Base-by-base conservation (phyloP, 2,113 vertebrate genomes). In the Alexandromys fortis region DNA sequence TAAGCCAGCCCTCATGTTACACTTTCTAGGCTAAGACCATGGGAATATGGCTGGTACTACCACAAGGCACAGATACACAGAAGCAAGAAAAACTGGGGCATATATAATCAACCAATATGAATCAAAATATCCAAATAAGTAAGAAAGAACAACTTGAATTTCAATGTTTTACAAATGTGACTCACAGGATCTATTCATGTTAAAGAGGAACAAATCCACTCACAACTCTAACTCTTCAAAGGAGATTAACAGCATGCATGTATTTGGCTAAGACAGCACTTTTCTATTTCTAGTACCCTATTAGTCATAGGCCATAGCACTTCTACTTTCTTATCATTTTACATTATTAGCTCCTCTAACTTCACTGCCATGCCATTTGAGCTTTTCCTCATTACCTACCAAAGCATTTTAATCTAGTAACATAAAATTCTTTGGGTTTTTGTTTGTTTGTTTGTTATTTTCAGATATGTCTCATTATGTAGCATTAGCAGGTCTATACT, bases 101-200 rank as follows among this genome's bases (percentile, higher is more conserved):
- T 49, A 2, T 93, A 22, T 42, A 70, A 38, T 68, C 47, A 61
- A 83, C 26, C 16, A 45, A 83, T 67, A 33, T 65, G 58, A 4
- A 86, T 30, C 67, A 61, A 38, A 78, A 58, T 89, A 63, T n/a
- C 45, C 21, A 94, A 82, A 67, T 45, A 6, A 76, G 26, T 55
- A 42, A 90, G 55, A 79, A 61, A 68, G 55, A 82, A 82, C 12
- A 30, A 93, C 35, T 8, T 61, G 17, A 93, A 78, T 76, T 91
- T 94, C 45, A 92, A 3, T 90, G 16, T 73, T 92, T 94, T 85
- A 96, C 7, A 86, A 86, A 8, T 28, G 24, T 70, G 24, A 95
- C 16, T 65, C 11, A 77, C 24, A 22, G 19, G 92, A 83, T 47
- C 28, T 76, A 42, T 70, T 94, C 35, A 94, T 12, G 76, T 79